phyloP scores from a whole-genome alignment of 2,113 vertebrate genomes.

The Cebidichthys violaceus region DNA sequence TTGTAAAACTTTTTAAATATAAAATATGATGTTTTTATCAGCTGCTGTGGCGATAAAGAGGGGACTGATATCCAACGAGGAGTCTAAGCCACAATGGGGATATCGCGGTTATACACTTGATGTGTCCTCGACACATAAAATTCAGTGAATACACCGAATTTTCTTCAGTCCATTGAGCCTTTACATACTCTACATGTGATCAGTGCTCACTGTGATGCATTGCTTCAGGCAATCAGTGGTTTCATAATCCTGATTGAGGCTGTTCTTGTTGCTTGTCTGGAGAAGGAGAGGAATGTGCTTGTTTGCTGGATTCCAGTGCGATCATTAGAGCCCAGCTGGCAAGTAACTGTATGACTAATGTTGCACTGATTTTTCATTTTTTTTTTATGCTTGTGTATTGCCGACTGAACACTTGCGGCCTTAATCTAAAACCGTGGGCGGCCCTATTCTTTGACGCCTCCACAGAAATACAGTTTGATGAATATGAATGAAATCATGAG shows the following conservation, averaged over 20 bases:
- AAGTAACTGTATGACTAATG: constrained; percentile 12
- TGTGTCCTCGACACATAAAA: background rate
- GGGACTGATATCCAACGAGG: background rate
- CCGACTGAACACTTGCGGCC: background rate
- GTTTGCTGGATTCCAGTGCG: constrained; percentile 19
- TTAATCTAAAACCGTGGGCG: background rate
- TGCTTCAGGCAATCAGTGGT: constrained; percentile 2
- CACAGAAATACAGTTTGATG: constrained; percentile 1
- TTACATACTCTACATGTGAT: constrained; percentile 2
- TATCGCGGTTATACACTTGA: background rate
- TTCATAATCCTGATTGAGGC: constrained; percentile 17
- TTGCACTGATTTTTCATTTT: background rate
- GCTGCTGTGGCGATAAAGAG: background rate
- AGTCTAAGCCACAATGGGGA: background rate
- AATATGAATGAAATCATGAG: background rate
- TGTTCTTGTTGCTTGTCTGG: background rate
- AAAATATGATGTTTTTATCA: constrained; percentile 3
- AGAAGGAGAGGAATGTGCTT: constrained; percentile 8
- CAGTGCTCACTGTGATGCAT: background rate
- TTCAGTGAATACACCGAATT: background rate
- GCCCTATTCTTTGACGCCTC: background rate
- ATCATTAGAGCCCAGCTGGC: constrained; percentile 14
- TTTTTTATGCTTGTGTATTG: constrained; percentile 2
- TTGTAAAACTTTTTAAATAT: constrained; percentile 9
- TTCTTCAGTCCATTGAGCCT: background rate